A percentile compares a stretch with the other conserved stretches of the same genome.
phyloP scores from a whole-genome alignment of 2,888 invertebrate genomes.

The Penaeus monodon region DNA sequence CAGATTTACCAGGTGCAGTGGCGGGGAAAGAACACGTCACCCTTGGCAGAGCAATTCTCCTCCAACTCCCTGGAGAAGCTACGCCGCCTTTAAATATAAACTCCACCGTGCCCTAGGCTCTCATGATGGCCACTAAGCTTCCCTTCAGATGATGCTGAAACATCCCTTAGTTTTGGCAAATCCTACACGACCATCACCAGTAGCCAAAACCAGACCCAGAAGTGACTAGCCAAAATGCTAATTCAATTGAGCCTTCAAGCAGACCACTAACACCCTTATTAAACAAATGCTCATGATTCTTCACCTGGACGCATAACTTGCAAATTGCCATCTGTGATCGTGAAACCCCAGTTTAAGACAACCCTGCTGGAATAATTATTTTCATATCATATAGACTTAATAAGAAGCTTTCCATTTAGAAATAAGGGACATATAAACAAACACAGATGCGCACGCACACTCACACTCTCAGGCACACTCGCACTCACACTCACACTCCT shows the following conservation, averaged over 20 bases:
- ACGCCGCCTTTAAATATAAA: slow-evolving; percentile 49
- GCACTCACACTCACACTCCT: too few species aligned
- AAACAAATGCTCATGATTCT: slow-evolving; percentile 32
- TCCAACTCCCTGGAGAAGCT: slow-evolving; percentile 58
- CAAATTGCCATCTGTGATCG: slow-evolving; percentile 36
- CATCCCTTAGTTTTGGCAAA: slow-evolving; percentile 59
- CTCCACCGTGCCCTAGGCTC: slow-evolving; percentile 56
- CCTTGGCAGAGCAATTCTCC: slow-evolving; percentile 58
- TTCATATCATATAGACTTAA: neutral
- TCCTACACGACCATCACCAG: slow-evolving; percentile 21
- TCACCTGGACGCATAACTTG: slow-evolving; percentile 42
- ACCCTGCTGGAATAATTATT: slow-evolving; percentile 3
- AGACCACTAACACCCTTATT: slow-evolving; percentile 38
- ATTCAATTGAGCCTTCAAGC: slow-evolving; percentile 20
- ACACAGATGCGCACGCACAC: neutral
- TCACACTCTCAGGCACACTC: too few species aligned
- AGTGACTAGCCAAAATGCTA: neutral
- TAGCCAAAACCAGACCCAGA: slow-evolving; percentile 23
- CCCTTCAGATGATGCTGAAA: slow-evolving; percentile 52
- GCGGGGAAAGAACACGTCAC: slow-evolving; percentile 39
- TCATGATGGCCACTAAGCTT: slow-evolving; percentile 43
- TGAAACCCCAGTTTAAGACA: slow-evolving; percentile 48
- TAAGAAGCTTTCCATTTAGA: slow-evolving; percentile 8
- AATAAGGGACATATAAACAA: neutral
- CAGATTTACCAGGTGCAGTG: slow-evolving; percentile 38